Base-by-base conservation (phyloP, 2,797 vertebrate species). In the Rhinella marina region DNA sequence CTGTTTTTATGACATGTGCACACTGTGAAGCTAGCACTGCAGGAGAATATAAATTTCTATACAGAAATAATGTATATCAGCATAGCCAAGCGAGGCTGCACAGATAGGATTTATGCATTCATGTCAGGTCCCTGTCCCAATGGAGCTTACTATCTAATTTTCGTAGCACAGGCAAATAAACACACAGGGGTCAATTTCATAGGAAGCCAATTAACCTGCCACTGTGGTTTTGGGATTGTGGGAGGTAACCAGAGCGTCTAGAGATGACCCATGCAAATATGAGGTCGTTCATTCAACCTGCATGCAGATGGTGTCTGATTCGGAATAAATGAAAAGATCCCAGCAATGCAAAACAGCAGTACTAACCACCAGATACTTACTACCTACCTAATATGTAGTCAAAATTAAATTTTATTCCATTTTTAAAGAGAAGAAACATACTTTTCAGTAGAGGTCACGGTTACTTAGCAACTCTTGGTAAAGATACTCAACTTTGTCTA, bases 141-240 rank as follows among this genome's bases (percentile, higher is more conserved):
- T 77, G 73, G 73, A 77, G 50, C 73, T 77, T 77, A 77, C 73
- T 52, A 77, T 77, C 73, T 77, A 77, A 77, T 77, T 77, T 77
- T 77, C 73, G 25, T 54, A 54, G 73, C 48, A 77, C 23, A 77
- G 50, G 50, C 48, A 77, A 77, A 77, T 25, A 77, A 77, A 77
- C 48, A 77, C 73, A 77, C 48, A 77, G 50, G 73, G 73, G 73
- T 77, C 73, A 77, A 77, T 77, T 77, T 77, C 73, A 77, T 77
- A 77, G 50, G 73, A 77, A 77, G 73, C 48, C 73, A 77, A 77
- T 77, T 77, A 77, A 77, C 73, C 73, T 77, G 73, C 4, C 23
- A 4, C 73, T 77, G 73, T 77, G 73, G 23, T 77, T 77, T 77
- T 77, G 52, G n/a, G 73, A 52, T 77, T 77, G 73, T 52, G 73